phyloP scores from a whole-genome alignment of 2,113 vertebrate genomes.

The Dermatemys mawii region DNA sequence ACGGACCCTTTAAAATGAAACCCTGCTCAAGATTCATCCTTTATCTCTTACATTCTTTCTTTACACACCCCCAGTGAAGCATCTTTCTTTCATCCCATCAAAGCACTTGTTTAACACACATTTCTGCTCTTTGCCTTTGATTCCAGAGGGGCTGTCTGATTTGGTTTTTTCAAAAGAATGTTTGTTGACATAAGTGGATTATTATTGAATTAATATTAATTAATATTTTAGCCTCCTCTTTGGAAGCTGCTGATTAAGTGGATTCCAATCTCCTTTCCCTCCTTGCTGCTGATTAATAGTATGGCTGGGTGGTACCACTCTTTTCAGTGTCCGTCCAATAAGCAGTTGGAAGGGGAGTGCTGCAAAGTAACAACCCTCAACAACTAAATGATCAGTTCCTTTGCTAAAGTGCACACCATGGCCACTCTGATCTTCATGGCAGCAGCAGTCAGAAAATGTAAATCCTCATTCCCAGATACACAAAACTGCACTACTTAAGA shows the following conservation, averaged over 20 bases:
- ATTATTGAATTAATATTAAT: no score
- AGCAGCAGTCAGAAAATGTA: not conserved
- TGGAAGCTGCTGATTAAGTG: not conserved
- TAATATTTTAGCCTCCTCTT: not conserved
- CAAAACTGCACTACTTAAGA: not conserved
- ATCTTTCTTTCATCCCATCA: not conserved
- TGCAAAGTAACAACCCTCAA: not conserved
- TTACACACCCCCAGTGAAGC: not conserved
- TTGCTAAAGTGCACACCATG: not conserved
- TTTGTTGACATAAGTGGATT: not conserved
- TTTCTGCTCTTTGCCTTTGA: conserved; percentile 9
- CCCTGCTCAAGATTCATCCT: not conserved
- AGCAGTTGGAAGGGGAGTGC: not conserved
- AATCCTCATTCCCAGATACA: not conserved
- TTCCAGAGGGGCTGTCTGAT: not conserved
- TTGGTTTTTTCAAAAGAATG: not conserved
- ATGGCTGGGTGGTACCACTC: not conserved
- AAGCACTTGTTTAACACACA: not conserved
- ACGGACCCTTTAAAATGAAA: conserved; percentile 1
- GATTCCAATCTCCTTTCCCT: not conserved
- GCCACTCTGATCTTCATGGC: not conserved
- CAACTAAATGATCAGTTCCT: not conserved
- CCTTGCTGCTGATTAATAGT: not conserved
- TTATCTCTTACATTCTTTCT: not conserved
- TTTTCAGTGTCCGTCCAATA: not conserved